Base-by-base conservation (phyloP, 1,140 invertebrate species). In the Dendrolimus kikuchii region DNA sequence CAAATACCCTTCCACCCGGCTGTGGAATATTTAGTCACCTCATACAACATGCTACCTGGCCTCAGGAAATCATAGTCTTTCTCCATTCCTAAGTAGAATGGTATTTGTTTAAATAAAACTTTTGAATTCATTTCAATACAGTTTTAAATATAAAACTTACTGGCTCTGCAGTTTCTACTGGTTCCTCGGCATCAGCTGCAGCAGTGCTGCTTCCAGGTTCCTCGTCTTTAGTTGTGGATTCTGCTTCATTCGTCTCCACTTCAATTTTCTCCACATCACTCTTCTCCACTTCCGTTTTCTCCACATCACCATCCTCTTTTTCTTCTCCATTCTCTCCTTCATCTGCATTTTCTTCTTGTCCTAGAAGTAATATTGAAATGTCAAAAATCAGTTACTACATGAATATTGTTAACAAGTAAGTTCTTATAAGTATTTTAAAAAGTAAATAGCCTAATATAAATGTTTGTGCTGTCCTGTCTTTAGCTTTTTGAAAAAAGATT, bases 211-310 rank as follows among this genome's bases (percentile, higher is more conserved):
- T 64, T 6, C 53, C 55, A 6, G 76, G 71, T 55, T 68, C 66
- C 61, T 75, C 63, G 49, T 81, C 64, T 51, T 69, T 68, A 51
- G 75, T 59, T 38, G 71, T 82, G 37, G 74, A 71, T 37, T 70
- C 53, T 6, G 45, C 39, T 41, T 51, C 49, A 5, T 43, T 43
- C 7, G 41, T 51, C n/a, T 9, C 7, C 36, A 36, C 7, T 10
- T 46, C 45, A 10, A 36, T 7, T 10, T 53, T 40, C 39, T 74
- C 80, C 47, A 68, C 55, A 62, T 78, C 71, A 60, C 10, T 70
- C 50, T 76, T 66, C 45, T 77, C 74, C 4, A 62, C 62, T 44
- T 70, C 64, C 51, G 54, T 64, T 8, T 72, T 66, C 38, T 70
- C 68, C 23, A 55, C 58, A 53, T 66, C 59, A 7, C 46, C 63